These are phyloP conservation scores for Sebastolobus alascanus DNA, from an alignment of 2,797 vertebrate species.

Conservation along the genomic window DNA sequence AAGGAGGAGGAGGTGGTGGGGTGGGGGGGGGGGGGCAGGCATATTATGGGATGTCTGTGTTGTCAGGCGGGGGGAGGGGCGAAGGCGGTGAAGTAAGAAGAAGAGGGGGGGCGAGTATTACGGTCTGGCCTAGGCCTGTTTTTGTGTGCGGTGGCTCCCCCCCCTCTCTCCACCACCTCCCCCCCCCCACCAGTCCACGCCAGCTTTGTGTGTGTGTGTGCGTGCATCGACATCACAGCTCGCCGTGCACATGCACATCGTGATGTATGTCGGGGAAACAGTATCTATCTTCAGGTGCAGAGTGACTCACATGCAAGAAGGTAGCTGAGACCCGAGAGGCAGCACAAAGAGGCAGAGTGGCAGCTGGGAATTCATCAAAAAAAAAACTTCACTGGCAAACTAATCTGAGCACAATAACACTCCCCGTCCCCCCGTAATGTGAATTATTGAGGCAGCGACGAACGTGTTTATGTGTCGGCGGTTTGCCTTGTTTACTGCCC, in stretches of 20 bases:
- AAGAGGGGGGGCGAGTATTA: conserved; percentile 60
- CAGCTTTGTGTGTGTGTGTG: conserved; percentile 24
- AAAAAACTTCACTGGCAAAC: conserved; percentile 48
- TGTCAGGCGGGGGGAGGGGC: conserved; percentile 80
- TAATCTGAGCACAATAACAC: conserved; percentile 47
- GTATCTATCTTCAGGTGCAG: conserved; percentile 68
- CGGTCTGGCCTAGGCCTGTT: conserved; percentile 77
- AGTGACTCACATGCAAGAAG: conserved; percentile 39
- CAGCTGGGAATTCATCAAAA: conserved; percentile 58
- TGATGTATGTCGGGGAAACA: conserved; percentile 49
- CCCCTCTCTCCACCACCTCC: not conserved
- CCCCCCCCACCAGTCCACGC: not conserved
- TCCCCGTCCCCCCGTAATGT: conserved; percentile 43
- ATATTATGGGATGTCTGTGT: conserved; percentile 85
- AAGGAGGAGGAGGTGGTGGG: conserved; percentile 32
- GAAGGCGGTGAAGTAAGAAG: conserved; percentile 41
- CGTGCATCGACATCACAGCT: conserved; percentile 26
- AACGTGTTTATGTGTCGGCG: not conserved
- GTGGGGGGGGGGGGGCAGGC: conserved; percentile 50
- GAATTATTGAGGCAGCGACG: conserved; percentile 51
- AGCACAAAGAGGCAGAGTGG: conserved; percentile 48
- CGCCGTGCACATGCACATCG: conserved; percentile 28
- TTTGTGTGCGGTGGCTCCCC: conserved; percentile 58
- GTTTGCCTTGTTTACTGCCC: conserved; percentile 15
- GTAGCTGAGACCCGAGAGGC: conserved; percentile 21